Percentiles rank a stretch among this genome's conserved stretches.
Evolutionary conservation across 2,888 invertebrate genomes (phyloP).

Genomic region (Zhuqinia jingwanae): DNA sequence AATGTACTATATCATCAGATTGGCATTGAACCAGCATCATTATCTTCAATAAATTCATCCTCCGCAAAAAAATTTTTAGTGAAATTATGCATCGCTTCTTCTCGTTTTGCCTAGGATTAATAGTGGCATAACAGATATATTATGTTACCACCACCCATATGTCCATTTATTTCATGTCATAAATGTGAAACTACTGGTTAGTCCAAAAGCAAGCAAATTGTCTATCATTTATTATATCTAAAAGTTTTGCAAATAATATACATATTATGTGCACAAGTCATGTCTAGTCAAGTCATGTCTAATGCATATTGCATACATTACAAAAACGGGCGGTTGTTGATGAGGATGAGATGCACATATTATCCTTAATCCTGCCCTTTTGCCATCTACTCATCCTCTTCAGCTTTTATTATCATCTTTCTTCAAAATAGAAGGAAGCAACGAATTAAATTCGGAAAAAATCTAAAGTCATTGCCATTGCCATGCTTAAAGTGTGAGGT

Average conservation of each 20-base stretch:
- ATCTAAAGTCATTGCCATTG: conserved; percentile 4
- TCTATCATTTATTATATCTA: not conserved
- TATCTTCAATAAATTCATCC: conserved; percentile 39
- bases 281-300: no score
- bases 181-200: conserved; percentile 2
- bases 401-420: conserved; percentile 10
- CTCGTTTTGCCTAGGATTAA: no score
- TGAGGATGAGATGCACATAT: conserved; percentile 26
- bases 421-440: not conserved
- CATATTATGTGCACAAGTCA: conserved; percentile 37
- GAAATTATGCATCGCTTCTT: no score
- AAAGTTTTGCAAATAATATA: not conserved
- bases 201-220: not conserved
- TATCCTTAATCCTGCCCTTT: conserved; percentile 33
- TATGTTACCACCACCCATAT: conserved; percentile 5
- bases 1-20: not conserved
- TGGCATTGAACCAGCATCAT: not conserved
- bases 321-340: conserved; percentile 5
- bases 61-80: conserved; percentile 43
- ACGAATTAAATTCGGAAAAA: not conserved
- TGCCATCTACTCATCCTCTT: no score
- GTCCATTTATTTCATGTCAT: conserved; percentile 12
- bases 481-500: no score
- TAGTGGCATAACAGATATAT: conserved; percentile 1
- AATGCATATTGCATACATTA: no score